phyloP scores from a whole-genome alignment of 2,113 vertebrate genomes.

The Emydocephalus ijimae region DNA sequence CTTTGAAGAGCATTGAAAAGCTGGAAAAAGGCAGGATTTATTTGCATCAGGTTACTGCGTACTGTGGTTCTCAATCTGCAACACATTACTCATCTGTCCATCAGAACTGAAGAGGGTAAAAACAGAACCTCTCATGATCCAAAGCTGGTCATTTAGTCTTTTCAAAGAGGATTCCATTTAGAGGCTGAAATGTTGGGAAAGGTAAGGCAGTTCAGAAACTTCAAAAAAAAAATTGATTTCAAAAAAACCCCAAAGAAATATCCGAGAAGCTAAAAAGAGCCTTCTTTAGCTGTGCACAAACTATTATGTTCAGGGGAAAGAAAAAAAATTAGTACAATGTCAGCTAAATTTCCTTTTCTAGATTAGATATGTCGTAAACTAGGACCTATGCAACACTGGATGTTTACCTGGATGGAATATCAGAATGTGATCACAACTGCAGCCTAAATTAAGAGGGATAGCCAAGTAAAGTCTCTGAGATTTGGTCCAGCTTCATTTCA shows the following conservation, averaged over 20 bases:
- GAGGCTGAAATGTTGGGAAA: neutral
- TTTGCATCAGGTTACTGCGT: neutral
- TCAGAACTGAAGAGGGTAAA: neutral
- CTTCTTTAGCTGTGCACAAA: neutral
- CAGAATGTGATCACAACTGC: neutral
- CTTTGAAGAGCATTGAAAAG: neutral
- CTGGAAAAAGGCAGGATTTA: neutral
- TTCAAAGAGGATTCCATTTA: neutral
- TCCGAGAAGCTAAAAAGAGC: neutral
- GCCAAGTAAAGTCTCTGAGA: neutral
- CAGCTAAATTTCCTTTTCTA: neutral
- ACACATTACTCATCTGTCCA: neutral
- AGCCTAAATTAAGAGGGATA: neutral
- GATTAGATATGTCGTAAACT: neutral
- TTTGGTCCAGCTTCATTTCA: neutral
- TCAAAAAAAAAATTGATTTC: neutral
- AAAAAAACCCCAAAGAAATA: neutral
- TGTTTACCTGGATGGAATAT: neutral
- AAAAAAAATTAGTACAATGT: neutral
- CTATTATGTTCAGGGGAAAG: neutral
- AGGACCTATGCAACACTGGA: neutral
- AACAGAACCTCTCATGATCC: rapidly evolving
- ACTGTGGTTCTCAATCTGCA: neutral
- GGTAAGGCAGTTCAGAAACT: neutral
- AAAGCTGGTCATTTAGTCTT: neutral